Evolutionary conservation across 1,140 invertebrate species (phyloP).

Genomic region (Matsumurasca onukii): DNA sequence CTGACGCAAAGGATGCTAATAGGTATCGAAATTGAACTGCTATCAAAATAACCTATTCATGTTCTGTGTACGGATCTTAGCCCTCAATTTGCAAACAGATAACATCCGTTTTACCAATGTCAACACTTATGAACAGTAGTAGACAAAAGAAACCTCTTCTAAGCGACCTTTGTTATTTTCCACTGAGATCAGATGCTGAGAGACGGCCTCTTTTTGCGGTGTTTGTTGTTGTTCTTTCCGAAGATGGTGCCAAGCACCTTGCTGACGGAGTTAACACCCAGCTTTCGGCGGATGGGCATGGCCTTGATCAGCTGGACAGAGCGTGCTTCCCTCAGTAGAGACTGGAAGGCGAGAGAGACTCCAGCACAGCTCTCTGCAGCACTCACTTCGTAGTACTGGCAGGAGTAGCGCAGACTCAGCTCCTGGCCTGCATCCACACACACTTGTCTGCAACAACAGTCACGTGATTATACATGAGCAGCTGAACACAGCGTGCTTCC

Average conservation of each 20-base stretch:
- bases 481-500: constrained; percentile 69
- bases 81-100: too few relatives aligned
- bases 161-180: too few relatives aligned
- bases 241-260: constrained; percentile 78
- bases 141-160: not conserved
- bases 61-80: too few relatives aligned
- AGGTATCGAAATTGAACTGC: too few relatives aligned
- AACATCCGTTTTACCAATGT: too few relatives aligned
- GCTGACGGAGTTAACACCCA: constrained; percentile 76
- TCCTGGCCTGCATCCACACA: constrained; percentile 80
- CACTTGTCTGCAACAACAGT: constrained; percentile 59
- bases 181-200: constrained; percentile 72
- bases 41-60: too few relatives aligned
- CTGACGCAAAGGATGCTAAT: too few relatives aligned
- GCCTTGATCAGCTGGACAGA: constrained; percentile 70
- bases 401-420: constrained; percentile 71
- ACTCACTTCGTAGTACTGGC: constrained; percentile 84
- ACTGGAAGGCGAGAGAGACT: constrained; percentile 77
- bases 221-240: constrained; percentile 66
- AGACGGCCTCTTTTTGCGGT: constrained; percentile 70
- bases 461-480: constrained; percentile 50
- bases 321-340: constrained; percentile 69
- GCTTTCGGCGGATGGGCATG: constrained; percentile 66
- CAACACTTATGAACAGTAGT: too few relatives aligned
- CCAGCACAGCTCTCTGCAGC: constrained; percentile 78